Evolutionary conservation across 2,888 invertebrate species (phyloP).

Genomic region (Trissonchulus sp.): DNA sequence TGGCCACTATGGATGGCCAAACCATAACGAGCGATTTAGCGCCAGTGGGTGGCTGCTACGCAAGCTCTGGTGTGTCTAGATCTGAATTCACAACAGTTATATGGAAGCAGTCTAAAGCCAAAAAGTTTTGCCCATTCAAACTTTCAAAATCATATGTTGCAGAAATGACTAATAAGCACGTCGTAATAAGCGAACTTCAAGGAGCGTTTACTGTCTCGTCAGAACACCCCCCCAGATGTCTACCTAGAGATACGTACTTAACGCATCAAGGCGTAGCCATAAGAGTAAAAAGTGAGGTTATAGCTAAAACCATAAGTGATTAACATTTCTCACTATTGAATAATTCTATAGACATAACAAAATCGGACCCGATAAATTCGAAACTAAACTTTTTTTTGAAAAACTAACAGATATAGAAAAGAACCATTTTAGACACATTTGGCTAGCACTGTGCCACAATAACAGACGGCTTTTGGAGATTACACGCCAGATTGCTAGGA

Average conservation of each 20-base stretch:
- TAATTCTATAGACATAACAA: too few species aligned
- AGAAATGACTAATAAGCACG: not conserved
- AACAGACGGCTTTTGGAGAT: not conserved
- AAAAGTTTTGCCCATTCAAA: not conserved
- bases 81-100: not conserved
- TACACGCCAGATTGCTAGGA: conserved; percentile 2
- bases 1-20: conserved; percentile 9
- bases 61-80: not conserved
- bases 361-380: conserved; percentile 17
- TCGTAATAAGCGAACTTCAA: not conserved
- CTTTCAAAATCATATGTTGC: not conserved
- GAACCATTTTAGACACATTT: conserved; percentile 9
- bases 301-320: too few species aligned
- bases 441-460: conserved; percentile 9
- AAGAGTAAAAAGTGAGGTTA: too few species aligned
- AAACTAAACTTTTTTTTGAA: conserved; percentile 22
- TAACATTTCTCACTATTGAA: too few species aligned
- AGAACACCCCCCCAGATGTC: not conserved
- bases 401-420: not conserved
- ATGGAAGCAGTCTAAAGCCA: not conserved
- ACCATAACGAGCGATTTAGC: conserved; percentile 2
- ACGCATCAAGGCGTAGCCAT: not conserved
- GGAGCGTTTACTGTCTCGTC: not conserved
- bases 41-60: not conserved
- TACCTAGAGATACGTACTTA: not conserved